Evolutionary conservation across 1,140 invertebrate genomes (phyloP).

Genomic region (Pentalonia nigronervosa): DNA sequence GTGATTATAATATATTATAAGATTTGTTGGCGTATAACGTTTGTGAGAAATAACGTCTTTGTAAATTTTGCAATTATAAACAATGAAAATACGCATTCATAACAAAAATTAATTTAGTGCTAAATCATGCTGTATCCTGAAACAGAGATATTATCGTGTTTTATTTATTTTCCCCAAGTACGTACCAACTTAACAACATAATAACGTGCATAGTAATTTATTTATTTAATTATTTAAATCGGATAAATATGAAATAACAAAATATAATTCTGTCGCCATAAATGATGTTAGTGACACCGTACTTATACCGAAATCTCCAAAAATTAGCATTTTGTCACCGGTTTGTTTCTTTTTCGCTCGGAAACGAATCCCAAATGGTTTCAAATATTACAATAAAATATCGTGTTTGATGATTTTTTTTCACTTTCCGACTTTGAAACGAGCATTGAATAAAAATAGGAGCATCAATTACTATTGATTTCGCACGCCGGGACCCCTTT

Average conservation of each 20-base stretch:
- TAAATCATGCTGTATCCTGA: neutral
- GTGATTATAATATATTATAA: too few relatives aligned
- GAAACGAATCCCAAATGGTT: slow-evolving; percentile 39
- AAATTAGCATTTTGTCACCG: neutral
- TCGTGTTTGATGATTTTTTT: neutral
- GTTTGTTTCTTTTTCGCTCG: neutral
- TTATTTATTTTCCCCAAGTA: too few relatives aligned
- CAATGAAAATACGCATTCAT: too few relatives aligned
- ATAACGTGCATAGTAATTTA: neutral
- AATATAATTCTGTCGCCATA: neutral
- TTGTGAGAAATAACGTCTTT: neutral
- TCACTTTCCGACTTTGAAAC: neutral
- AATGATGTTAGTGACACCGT: neutral
- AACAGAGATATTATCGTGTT: neutral
- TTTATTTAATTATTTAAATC: neutral
- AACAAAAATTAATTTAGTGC: neutral
- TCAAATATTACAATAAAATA: neutral
- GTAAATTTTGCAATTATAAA: neutral
- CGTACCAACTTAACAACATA: neutral
- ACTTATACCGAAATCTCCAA: neutral
- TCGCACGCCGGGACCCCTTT: neutral
- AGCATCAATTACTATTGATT: neutral
- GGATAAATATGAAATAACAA: neutral
- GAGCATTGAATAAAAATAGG: neutral
- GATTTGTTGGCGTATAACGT: too few relatives aligned